Conservation (phyloP, 2,888 invertebrate genomes). For the Eristalis pertinax region DNA sequence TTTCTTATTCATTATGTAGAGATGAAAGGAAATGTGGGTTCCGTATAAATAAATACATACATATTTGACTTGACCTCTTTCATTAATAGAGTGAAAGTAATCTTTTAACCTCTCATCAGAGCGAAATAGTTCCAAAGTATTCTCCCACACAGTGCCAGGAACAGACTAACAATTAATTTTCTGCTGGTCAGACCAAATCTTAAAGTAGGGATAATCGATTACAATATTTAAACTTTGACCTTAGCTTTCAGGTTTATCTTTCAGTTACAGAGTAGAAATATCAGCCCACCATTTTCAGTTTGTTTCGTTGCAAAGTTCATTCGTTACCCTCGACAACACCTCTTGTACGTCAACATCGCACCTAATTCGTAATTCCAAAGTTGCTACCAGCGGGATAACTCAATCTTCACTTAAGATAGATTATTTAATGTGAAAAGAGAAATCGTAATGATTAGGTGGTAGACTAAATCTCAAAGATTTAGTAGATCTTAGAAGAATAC, state of each 20-base stretch:
- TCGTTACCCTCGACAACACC: neutral
- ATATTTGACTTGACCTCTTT: neutral
- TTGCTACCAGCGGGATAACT: neutral
- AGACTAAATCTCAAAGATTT: neutral
- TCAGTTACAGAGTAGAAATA: neutral
- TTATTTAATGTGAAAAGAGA: conserved; percentile 8
- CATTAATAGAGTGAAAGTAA: neutral
- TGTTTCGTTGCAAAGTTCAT: neutral
- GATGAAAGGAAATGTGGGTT: neutral
- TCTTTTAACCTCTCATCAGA: neutral
- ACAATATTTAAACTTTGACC: neutral
- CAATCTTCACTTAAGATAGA: neutral
- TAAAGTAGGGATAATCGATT: neutral
- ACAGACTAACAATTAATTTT: neutral
- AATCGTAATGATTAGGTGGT: neutral
- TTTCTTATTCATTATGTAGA: neutral
- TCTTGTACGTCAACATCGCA: neutral
- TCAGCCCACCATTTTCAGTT: neutral
- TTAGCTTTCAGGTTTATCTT: neutral
- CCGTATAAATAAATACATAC: neutral
- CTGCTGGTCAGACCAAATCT: neutral
- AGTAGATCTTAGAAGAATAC: conserved; percentile 7
- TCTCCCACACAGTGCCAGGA: neutral
- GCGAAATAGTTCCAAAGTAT: neutral
- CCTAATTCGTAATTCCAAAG: neutral